Evolutionary conservation across 2,113 vertebrate species (phyloP), one percentile per base, ranked within the genome.

Genomic region (Colius striatus): DNA sequence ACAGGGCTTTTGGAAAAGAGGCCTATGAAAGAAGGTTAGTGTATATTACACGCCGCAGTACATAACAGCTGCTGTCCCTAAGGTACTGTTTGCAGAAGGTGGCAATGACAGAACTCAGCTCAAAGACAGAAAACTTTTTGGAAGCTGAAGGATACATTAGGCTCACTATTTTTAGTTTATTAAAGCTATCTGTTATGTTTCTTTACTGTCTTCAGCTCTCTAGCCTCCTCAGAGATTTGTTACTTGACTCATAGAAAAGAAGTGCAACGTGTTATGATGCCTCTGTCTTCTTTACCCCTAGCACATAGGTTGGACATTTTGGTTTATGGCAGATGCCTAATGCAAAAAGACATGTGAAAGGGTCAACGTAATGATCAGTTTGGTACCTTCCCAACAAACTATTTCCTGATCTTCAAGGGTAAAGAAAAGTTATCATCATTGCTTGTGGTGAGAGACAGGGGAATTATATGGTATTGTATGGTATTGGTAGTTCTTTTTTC

Each of bases 151-250:
- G 83, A 84, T 57, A 83, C 48, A 92, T 34, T 50, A 11, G 13
- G 15, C 9, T 95, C 76, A 65, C 79, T 90, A 62, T 90, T 95
- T 92, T 89, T 89, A 84, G 79, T 90, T 94, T 96, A 97, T 96
- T 97, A 96, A 97, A 96, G 77, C 88, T 92, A 94, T 93, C 76
- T 68, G 65, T 96, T 95, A 95, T 61, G 22, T 78, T 94, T 94
- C 70, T 72, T 90, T 87, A 61, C 51, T 92, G 68, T 95, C 53
- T 75, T 92, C 50, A 74, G 41, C 43, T 92, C 68, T 74, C 66
- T 61, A 92, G 30, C 11, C 53, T 84, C 83, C 79, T 96, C 70
- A 75, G 92, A 94, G 85, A 91, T 61, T 94, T 90, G 82, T 78
- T 90, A 61, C 47, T 78, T 48, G 65, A 32, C 45, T 86, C 29